Percentiles rank a stretch among this genome's conserved stretches.
These are phyloP conservation scores for Strix aluco DNA, from an alignment of 2,113 vertebrate species.

Conservation along the genomic window DNA sequence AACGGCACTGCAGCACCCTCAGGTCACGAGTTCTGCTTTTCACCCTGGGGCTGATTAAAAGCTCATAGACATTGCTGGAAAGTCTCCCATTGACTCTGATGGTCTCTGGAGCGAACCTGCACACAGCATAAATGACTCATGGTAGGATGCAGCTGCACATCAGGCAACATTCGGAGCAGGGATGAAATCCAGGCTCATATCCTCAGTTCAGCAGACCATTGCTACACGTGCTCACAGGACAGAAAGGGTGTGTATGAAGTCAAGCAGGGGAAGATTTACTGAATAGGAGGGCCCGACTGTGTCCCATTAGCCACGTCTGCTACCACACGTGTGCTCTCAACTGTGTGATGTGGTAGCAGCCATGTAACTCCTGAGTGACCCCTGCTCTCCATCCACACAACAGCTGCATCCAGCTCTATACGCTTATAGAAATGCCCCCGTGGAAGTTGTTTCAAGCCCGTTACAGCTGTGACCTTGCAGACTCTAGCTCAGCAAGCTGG, in stretches of 20 bases:
- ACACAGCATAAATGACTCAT: not conserved
- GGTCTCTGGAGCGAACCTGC: not conserved
- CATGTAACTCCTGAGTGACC: not conserved
- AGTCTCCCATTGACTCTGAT: not conserved
- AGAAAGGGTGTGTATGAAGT: not conserved
- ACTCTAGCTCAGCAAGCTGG: not conserved
- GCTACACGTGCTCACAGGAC: not conserved
- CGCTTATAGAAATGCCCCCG: not conserved
- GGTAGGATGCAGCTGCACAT: not conserved
- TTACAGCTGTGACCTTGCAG: not conserved
- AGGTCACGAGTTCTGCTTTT: not conserved
- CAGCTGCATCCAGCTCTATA: not conserved
- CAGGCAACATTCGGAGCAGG: accelerated
- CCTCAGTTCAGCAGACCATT: accelerated
- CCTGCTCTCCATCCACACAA: not conserved
- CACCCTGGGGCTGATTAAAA: not conserved
- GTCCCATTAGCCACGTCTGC: accelerated
- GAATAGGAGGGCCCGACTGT: accelerated
- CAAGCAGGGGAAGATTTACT: not conserved
- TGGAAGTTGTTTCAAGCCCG: not conserved
- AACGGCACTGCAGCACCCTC: not conserved
- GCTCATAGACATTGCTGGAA: not conserved
- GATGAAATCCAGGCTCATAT: not conserved
- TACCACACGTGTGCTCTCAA: accelerated
- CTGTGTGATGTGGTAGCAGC: not conserved